Conservation (phyloP, 2,797 vertebrate species). For the Eulemur rubriventer region DNA sequence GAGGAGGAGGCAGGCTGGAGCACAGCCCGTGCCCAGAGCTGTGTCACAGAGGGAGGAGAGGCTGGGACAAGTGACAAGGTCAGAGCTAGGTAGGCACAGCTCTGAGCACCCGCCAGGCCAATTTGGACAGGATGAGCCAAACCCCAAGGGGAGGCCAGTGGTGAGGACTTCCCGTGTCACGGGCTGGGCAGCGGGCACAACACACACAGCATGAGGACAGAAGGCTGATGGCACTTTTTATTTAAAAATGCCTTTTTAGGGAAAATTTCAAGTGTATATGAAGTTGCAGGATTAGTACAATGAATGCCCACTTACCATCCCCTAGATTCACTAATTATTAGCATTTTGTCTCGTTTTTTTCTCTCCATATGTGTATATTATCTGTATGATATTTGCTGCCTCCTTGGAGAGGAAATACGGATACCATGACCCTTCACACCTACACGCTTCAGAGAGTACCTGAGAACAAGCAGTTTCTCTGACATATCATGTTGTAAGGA, state of each 20-base stretch:
- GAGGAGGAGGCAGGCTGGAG: neutral
- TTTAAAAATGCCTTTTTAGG: neutral
- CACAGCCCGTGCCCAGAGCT: accelerated
- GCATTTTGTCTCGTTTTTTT: neutral
- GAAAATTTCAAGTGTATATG: neutral
- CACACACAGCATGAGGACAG: neutral
- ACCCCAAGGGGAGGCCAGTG: neutral
- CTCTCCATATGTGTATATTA: accelerated
- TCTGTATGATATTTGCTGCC: neutral
- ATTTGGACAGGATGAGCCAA: neutral
- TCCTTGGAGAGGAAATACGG: neutral
- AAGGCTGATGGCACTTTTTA: neutral
- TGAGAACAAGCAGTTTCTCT: neutral
- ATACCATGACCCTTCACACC: neutral
- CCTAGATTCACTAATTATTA: neutral
- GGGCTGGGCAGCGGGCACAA: too few relatives aligned
- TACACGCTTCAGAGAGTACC: neutral
- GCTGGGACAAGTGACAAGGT: neutral
- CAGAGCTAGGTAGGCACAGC: too few relatives aligned
- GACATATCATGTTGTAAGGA: accelerated
- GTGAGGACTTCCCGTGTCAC: neutral
- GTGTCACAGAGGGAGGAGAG: neutral
- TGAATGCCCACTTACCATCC: neutral
- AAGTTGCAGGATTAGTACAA: neutral
- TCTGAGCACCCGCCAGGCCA: neutral